Conservation (phyloP, 2,888 invertebrate genomes). For the Synergus laeviventris region DNA sequence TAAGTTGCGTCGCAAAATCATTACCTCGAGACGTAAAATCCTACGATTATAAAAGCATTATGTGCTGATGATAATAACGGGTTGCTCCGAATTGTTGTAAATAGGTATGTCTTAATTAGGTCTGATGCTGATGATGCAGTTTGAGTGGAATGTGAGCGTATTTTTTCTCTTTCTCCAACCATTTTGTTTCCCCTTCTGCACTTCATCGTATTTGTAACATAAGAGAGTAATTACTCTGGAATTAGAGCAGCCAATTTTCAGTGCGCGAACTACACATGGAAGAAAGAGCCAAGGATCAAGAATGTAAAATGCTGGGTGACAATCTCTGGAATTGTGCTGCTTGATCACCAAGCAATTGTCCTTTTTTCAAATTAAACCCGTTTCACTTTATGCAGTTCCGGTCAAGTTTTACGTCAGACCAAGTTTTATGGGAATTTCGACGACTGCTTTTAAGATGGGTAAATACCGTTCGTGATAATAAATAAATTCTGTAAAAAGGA, state of each 20-base stretch:
- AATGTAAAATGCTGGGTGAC: conserved; percentile 37
- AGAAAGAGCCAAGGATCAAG: conserved; percentile 51
- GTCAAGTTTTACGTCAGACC: conserved; percentile 34
- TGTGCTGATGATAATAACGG: conserved; percentile 23
- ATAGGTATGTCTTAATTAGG: conserved; percentile 71
- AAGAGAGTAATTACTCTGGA: conserved; percentile 71
- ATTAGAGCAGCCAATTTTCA: conserved; percentile 69
- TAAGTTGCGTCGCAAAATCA: not conserved
- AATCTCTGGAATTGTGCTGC: conserved; percentile 19
- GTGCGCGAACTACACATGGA: conserved; percentile 64
- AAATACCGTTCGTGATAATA: conserved; percentile 33
- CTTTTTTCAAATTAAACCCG: conserved; percentile 33
- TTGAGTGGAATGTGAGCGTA: conserved; percentile 65
- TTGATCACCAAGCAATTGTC: conserved; percentile 22
- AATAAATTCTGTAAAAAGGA: conserved; percentile 23
- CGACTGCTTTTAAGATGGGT: conserved; percentile 27
- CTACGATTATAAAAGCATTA: conserved; percentile 36
- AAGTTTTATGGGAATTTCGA: conserved; percentile 39
- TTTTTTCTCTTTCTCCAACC: conserved; percentile 17
- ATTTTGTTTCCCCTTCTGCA: conserved; percentile 37
- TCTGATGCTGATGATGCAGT: conserved; percentile 65
- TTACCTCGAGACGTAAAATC: not conserved
- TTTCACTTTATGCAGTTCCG: conserved; percentile 39
- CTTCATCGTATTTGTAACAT: conserved; percentile 47
- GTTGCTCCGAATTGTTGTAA: conserved; percentile 31